These are phyloP conservation scores for Gnathonemus longibarbis DNA, from an alignment of 2,113 vertebrate genomes.

Conservation along the genomic window DNA sequence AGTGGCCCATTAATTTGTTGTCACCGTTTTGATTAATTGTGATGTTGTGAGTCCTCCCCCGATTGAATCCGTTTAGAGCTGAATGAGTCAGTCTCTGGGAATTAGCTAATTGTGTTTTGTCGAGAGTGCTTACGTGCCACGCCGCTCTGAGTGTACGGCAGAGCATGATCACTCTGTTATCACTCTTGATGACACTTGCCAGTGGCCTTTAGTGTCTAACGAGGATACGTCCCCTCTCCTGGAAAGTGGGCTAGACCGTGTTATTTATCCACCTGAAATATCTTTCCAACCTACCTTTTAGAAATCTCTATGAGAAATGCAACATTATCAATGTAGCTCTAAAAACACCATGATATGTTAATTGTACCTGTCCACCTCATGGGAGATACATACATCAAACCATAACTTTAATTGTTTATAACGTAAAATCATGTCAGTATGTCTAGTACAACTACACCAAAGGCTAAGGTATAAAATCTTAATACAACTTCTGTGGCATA, in stretches of 20 bases:
- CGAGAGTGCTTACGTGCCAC: background rate
- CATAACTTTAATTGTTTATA: background rate
- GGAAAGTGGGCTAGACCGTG: background rate
- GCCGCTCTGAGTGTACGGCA: background rate
- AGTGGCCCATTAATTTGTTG: background rate
- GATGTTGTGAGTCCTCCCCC: background rate
- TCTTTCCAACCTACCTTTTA: background rate
- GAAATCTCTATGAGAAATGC: conserved; percentile 6
- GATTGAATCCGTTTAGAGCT: conserved; percentile 1
- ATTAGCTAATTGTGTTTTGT: conserved; percentile 8
- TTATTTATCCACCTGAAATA: conserved; percentile 9
- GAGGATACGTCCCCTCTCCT: conserved; percentile 4
- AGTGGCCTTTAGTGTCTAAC: conserved; percentile 1
- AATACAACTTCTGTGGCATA: background rate
- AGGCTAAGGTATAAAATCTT: background rate
- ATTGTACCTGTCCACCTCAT: background rate
- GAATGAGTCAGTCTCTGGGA: conserved; percentile 14
- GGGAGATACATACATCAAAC: background rate
- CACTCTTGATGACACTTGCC: conserved; percentile 20
- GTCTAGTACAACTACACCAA: background rate
- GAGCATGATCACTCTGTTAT: conserved; percentile 3
- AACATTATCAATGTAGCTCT: conserved; percentile 4
- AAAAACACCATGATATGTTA: background rate
- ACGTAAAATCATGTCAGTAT: background rate
- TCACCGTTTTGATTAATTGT: background rate